phyloP scores from a whole-genome alignment of 2,888 invertebrate genomes.

The Dermolepida albohirtum region DNA sequence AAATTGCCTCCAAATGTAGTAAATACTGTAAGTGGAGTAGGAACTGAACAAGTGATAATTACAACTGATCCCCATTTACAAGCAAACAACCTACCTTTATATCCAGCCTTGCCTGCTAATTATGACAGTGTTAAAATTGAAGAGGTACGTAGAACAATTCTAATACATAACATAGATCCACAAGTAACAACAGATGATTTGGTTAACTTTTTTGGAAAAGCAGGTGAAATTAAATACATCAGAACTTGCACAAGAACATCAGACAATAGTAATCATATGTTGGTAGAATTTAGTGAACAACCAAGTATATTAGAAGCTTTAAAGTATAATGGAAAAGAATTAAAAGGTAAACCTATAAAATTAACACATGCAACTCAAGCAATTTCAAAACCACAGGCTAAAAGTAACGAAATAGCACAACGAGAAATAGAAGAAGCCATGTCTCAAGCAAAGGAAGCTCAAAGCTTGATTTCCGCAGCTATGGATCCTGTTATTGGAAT shows the following conservation, averaged over 20 bases:
- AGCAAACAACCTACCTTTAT: conserved; percentile 84
- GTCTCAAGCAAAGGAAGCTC: conserved; percentile 96
- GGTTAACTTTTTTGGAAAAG: conserved; percentile 87
- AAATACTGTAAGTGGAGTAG: conserved; percentile 75
- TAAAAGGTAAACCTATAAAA: conserved; percentile 76
- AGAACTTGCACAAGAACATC: conserved; percentile 88
- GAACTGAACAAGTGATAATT: conserved; percentile 82
- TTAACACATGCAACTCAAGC: conserved; percentile 93
- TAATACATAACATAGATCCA: conserved; percentile 84
- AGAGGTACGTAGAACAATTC: conserved; percentile 93
- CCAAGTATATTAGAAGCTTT: conserved; percentile 87
- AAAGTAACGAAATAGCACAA: conserved; percentile 95
- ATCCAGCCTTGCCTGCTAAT: conserved; percentile 90
- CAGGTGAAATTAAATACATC: conserved; percentile 95
- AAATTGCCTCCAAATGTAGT: conserved; percentile 91
- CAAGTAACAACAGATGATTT: conserved; percentile 80
- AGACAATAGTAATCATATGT: conserved; percentile 82
- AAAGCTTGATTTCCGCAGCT: conserved; percentile 92
- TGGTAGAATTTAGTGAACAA: conserved; percentile 96
- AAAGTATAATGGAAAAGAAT: conserved; percentile 82
- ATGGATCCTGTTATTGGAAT: conserved; percentile 92
- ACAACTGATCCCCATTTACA: conserved; percentile 91
- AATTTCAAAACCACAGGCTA: conserved; percentile 92
- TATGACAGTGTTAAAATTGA: conserved; percentile 92
- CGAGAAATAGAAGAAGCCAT: conserved; percentile 97